Conservation (phyloP, 2,797 vertebrate genomes). For the Xyrichtys novacula region DNA sequence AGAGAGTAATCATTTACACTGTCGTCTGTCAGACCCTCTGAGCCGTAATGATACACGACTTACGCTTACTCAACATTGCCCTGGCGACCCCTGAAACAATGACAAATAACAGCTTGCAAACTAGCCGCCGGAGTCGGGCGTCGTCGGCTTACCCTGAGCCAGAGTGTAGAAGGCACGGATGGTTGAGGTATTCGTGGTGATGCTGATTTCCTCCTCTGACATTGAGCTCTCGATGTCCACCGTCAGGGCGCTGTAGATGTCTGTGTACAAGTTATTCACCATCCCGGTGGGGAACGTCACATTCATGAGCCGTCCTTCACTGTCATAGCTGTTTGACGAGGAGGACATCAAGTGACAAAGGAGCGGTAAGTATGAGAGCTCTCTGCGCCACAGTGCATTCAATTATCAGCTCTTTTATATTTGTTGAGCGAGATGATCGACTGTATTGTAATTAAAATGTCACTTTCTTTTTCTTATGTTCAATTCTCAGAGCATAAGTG, state of each 20-base stretch:
- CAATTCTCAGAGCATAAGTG: slow-evolving; percentile 43
- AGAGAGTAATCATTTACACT: slow-evolving; percentile 77
- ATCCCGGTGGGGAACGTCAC: slow-evolving; percentile 97
- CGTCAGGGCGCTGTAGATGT: slow-evolving; percentile 92
- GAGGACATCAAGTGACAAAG: slow-evolving; percentile 46
- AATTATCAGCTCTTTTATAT: slow-evolving; percentile 62
- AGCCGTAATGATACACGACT: slow-evolving; percentile 77
- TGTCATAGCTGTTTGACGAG: slow-evolving; percentile 91
- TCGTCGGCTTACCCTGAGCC: slow-evolving; percentile 90
- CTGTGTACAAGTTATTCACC: slow-evolving; percentile 94
- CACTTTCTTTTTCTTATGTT: slow-evolving; percentile 36
- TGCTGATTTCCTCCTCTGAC: slow-evolving; percentile 95
- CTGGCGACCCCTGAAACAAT: slow-evolving; percentile 70
- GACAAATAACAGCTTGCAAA: slow-evolving; percentile 68
- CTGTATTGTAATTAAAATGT: slow-evolving; percentile 75
- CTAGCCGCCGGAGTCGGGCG: slow-evolving; percentile 29
- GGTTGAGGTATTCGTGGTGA: slow-evolving; percentile 94
- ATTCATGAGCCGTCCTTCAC: slow-evolving; percentile 96
- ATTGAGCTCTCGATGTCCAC: slow-evolving; percentile 95
- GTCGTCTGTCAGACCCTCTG: slow-evolving; percentile 65
- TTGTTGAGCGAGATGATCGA: slow-evolving; percentile 42
- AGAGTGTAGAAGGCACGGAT: slow-evolving; percentile 95
- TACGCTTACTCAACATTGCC: slow-evolving; percentile 77
- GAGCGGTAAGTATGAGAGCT: slow-evolving; percentile 49
- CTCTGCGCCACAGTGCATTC: slow-evolving; percentile 45